A percentile compares a stretch with the other conserved stretches of the same genome.
These are phyloP conservation scores for Bombus polaris DNA, from an alignment of 1,140 invertebrate genomes.

Conservation along the genomic window DNA sequence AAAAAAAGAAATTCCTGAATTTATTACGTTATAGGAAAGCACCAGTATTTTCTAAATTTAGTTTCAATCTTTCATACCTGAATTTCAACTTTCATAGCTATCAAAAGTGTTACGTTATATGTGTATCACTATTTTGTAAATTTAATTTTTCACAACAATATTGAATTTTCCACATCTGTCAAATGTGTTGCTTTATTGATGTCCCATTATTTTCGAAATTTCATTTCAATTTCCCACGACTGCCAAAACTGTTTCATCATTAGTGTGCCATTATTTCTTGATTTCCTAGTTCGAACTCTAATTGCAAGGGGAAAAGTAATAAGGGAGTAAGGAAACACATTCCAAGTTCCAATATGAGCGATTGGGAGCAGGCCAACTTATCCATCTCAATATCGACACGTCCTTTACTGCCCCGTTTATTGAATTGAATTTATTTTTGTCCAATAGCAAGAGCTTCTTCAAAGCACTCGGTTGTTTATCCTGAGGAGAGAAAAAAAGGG, in stretches of 20 bases:
- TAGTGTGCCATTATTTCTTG: not conserved
- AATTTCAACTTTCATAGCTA: too few species aligned
- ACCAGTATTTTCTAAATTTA: too few species aligned
- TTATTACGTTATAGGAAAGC: too few species aligned
- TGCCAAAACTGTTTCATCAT: not conserved
- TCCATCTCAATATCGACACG: slow-evolving; percentile 1
- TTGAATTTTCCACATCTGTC: too few species aligned
- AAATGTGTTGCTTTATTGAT: too few species aligned
- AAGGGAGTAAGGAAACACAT: not conserved
- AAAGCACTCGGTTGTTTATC: not conserved
- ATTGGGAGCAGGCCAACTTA: not conserved
- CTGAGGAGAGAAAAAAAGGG: too few species aligned
- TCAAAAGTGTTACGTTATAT: too few species aligned
- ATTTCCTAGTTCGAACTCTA: not conserved
- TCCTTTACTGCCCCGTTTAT: not conserved
- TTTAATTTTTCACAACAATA: too few species aligned
- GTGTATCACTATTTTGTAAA: too few species aligned
- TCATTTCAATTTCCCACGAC: not conserved
- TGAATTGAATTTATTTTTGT: not conserved
- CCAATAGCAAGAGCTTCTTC: too few species aligned
- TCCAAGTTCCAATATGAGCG: not conserved
- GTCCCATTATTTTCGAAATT: not conserved
- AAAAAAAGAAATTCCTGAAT: not conserved
- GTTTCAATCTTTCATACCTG: too few species aligned
- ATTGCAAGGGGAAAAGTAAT: not conserved